Evolutionary conservation across 2,797 vertebrate genomes (phyloP), one percentile per base, ranked within the genome.

Genomic region (Etheostoma nigrum): DNA sequence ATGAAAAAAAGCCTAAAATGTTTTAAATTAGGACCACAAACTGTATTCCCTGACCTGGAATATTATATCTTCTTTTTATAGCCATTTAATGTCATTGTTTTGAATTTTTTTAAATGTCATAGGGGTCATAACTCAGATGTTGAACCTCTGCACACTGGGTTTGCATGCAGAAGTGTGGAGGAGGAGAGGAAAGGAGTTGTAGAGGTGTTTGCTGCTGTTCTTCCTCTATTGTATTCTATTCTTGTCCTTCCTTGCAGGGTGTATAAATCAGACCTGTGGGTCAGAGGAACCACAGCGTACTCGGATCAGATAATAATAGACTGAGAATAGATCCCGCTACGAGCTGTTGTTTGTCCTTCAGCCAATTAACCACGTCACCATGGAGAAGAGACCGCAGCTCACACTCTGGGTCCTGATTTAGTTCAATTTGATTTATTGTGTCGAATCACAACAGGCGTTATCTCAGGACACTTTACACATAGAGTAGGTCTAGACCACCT

Each of bases 221-320:
- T 76, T 78, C 66, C 21, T 82, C 81, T 59, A 25, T 76, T 82
- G 74, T 83, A 0, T 75, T 79, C 83, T 89, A 87, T 89, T 83
- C 67, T 33, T 0, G 75, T 79, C 61, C 73, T 75, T 81, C 72
- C 75, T 81, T 16, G 27, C 64, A 13, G 36, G n/a, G 67, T 36
- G 25, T n/a, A 66, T 70, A 52, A 85, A 77, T 81, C 62, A 68
- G 71, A 79, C 65, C 57, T 76, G 5, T 49, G 72, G 76, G 78
- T 83, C 69, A 79, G 19, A 73, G 40, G 30, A 23, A 48, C 58
- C 7, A 36, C 45, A 47, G n/a, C 44, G 5, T 16, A 4, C 63
- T 62, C 65, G 0, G 36, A 54, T 25, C 73, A 49, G 69, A 77
- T 82, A 81, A 81, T 76, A 72, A 83, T 79, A 85, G 76, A 75